These are phyloP conservation scores for Dendroctonus ponderosae DNA, from an alignment of 1,140 invertebrate species.

Conservation along the genomic window DNA sequence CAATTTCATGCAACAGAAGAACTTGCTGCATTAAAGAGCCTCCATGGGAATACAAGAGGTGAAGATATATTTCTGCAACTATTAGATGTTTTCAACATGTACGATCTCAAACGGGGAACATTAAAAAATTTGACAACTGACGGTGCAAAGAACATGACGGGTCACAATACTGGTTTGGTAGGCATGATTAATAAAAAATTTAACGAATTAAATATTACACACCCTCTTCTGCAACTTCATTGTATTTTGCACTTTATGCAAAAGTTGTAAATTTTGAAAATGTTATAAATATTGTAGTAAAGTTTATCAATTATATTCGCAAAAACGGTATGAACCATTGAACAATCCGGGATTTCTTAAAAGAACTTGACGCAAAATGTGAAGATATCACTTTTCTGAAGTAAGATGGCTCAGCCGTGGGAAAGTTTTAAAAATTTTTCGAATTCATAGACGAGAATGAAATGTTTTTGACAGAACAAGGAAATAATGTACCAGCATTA, in stretches of 20 bases:
- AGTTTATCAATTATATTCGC: constrained; percentile 27
- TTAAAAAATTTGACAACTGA: constrained; percentile 22
- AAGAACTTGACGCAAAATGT: constrained; percentile 23
- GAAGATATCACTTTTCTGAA: constrained; percentile 16
- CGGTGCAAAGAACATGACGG: constrained; percentile 28
- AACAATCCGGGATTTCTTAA: constrained; percentile 19
- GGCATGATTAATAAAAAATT: constrained; percentile 27
- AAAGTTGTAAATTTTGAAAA: constrained; percentile 22
- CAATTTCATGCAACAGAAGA: constrained; percentile 27
- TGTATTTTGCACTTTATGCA: constrained; percentile 14
- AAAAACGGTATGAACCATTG: constrained; percentile 21
- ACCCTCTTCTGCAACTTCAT: constrained; percentile 19
- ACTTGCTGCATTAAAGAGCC: constrained; percentile 21
- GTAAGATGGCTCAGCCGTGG: neutral
- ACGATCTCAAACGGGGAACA: constrained; percentile 25
- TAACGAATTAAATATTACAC: constrained; percentile 24
- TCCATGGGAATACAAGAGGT: constrained; percentile 18
- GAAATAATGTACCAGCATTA: neutral
- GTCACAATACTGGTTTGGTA: constrained; percentile 25
- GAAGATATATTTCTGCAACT: constrained; percentile 24
- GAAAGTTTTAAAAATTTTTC: constrained; percentile 4
- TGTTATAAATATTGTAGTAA: constrained; percentile 25
- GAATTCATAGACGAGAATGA: neutral
- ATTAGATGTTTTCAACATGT: constrained; percentile 26
- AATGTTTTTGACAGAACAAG: neutral